Evolutionary conservation across 35 echinoderm and acorn worm species (phyloP).

Genomic region (Stichopus chloronotus): DNA sequence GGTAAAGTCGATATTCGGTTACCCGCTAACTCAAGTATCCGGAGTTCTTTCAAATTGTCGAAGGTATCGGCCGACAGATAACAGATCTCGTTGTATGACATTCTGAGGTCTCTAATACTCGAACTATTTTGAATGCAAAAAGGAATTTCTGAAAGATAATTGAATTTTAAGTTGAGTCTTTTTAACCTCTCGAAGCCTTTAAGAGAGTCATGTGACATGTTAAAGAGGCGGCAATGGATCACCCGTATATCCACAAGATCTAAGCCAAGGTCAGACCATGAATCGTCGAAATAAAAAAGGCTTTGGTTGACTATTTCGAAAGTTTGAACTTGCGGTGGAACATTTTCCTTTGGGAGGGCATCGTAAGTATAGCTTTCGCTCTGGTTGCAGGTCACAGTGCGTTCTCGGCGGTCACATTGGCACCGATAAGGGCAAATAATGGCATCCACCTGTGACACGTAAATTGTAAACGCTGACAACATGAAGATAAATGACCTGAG

Average conservation of each 20-base stretch:
- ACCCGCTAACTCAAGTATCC: slow-evolving; percentile 2
- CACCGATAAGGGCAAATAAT: slow-evolving; percentile 17
- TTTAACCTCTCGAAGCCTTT: slow-evolving; percentile 10
- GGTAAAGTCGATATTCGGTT: background rate
- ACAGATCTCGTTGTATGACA: slow-evolving; percentile 5
- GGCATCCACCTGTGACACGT: background rate
- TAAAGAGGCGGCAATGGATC: background rate
- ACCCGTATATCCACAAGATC: slow-evolving; percentile 2
- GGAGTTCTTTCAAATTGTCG: background rate
- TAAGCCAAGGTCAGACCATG: background rate
- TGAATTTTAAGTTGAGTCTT: background rate
- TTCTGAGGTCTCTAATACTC: slow-evolving; percentile 18
- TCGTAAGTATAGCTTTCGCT: background rate
- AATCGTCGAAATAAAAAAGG: background rate
- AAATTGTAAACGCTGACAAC: background rate
- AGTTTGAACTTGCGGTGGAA: background rate
- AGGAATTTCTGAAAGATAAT: background rate
- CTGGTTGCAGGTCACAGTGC: background rate
- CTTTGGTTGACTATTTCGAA: slow-evolving; percentile 26
- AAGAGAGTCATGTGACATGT: slow-evolving; percentile 2
- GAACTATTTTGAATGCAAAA: background rate
- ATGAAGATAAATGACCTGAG: background rate
- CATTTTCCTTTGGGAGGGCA: background rate
- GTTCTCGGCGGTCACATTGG: slow-evolving; percentile 9
- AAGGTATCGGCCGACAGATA: background rate